Conservation (phyloP, 2,113 vertebrate species). For the Polyodon spathula region DNA sequence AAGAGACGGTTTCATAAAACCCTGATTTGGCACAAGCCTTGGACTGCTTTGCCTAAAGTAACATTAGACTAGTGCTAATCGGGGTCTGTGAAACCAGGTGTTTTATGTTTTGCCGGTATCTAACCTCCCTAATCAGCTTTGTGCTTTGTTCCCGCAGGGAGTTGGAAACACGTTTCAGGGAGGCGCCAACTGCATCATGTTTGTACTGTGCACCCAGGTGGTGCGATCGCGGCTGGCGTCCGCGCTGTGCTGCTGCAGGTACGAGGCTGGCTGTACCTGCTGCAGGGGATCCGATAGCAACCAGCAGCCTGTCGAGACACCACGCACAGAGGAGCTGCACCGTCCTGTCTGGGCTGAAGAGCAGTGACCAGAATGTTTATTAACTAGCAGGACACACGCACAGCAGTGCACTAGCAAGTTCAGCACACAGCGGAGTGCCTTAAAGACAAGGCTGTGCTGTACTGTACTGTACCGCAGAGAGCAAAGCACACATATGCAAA, state of each 20-base stretch:
- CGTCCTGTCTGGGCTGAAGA: not conserved
- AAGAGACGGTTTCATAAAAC: no score
- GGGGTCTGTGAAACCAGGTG: no score
- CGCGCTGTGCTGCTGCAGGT: slow-evolving; percentile 40
- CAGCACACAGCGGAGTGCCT: not conserved
- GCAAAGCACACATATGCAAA: not conserved
- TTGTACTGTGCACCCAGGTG: slow-evolving; percentile 68
- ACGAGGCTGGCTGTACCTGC: slow-evolving; percentile 3
- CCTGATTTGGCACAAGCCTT: no score
- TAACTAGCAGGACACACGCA: no score
- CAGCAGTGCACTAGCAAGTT: no score
- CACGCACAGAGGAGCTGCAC: slow-evolving; percentile 3
- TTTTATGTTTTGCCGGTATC: not conserved
- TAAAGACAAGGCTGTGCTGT: not conserved
- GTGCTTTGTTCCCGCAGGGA: slow-evolving; percentile 53
- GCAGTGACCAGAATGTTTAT: slow-evolving; percentile 5
- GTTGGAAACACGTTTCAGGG: slow-evolving; percentile 93
- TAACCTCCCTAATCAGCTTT: not conserved
- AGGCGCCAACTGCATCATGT: slow-evolving; percentile 91
- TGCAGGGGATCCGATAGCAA: not conserved
- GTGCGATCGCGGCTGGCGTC: slow-evolving; percentile 60
- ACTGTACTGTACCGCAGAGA: not conserved
- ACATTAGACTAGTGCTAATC: no score
- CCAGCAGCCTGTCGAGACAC: fast-evolving
- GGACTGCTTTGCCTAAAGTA: no score